Base-by-base conservation (phyloP, 2,888 invertebrate species). In the Cheilosia pagana region DNA sequence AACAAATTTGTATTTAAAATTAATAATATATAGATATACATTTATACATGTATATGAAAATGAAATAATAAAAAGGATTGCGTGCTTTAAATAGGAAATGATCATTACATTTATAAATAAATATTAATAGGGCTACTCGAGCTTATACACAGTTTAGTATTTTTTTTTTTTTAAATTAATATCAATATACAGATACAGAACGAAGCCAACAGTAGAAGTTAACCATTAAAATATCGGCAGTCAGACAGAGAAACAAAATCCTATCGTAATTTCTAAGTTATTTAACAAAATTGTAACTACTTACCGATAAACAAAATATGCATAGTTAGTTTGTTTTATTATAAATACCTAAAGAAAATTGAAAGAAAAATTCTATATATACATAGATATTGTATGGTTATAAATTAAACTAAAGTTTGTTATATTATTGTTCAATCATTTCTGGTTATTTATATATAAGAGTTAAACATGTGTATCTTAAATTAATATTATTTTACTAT, bases 51-150 rank as follows among this genome's bases (percentile, higher is more conserved):
- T 43, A 23, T 31, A 45, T 35, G 23, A 16, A 12, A 10, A 3
- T 14, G 12, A 48, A 16, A 6, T 35, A 45, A 31, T 23, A 52
- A 39, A 28, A 28, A 28, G 43, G 28, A 67, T 67, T 48, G 55
- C 53, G 60, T 62, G 62, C 62, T 72, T 72, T 72, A 71, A 60
- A 50, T 14, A 68, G 19, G 45, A 55, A 43, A 68, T 55, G 43
- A 28, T 65, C 21, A 53, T 35, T 21, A 65, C 23, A 39, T 39
- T 28, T 43, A 19, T 45, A 55, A 31, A 12, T 21, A 48, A 21
- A 48, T 19, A 19, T 55, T 6, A 35, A 6, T 25, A 25, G 52
- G 39, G 14, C 41, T 43, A 67, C 16, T 53, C 67, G 67, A 67
- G 67, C 67, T 67, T 53, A 53, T 67, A 68, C 67, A 31, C 28